Evolutionary conservation across 2,888 invertebrate genomes (phyloP).

Genomic region (Chrysolina haemoptera): DNA sequence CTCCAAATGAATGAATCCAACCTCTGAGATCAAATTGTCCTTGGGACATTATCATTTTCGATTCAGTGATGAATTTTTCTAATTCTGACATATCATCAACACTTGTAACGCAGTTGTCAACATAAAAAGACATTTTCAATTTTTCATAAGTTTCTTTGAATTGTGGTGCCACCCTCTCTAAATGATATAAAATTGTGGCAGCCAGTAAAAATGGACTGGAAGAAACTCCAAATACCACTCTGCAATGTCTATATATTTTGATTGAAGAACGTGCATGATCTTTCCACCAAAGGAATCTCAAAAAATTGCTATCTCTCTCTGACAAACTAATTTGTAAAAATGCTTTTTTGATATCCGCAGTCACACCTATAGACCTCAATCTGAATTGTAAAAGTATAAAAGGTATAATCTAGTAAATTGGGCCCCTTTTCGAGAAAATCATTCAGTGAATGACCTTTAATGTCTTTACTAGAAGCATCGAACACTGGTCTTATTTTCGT

Average conservation of each 20-base stretch:
- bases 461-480: conserved; percentile 31
- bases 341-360: conserved; percentile 44
- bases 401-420: conserved; percentile 17
- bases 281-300: conserved; percentile 30
- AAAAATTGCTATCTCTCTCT: conserved; percentile 26
- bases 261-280: conserved; percentile 23
- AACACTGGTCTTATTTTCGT: conserved; percentile 39
- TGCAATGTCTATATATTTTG: conserved; percentile 4
- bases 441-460: conserved; percentile 45
- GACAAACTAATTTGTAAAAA: conserved; percentile 40
- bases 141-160: background rate
- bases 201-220: conserved; percentile 38
- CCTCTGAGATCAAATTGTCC: conserved; percentile 29
- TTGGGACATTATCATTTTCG: conserved; percentile 11
- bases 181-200: conserved; percentile 38
- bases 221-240: conserved; percentile 39
- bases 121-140: conserved; percentile 30
- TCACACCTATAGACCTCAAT: conserved; percentile 38
- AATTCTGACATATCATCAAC: conserved; percentile 1
- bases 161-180: conserved; percentile 5
- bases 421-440: conserved; percentile 39
- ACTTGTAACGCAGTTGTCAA: conserved; percentile 23
- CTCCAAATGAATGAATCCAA: conserved; percentile 12
- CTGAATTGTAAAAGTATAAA: conserved; percentile 41
- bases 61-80: conserved; percentile 24